Conservation (phyloP, 2,797 vertebrate genomes). For the Cacajao melanocephalus region DNA sequence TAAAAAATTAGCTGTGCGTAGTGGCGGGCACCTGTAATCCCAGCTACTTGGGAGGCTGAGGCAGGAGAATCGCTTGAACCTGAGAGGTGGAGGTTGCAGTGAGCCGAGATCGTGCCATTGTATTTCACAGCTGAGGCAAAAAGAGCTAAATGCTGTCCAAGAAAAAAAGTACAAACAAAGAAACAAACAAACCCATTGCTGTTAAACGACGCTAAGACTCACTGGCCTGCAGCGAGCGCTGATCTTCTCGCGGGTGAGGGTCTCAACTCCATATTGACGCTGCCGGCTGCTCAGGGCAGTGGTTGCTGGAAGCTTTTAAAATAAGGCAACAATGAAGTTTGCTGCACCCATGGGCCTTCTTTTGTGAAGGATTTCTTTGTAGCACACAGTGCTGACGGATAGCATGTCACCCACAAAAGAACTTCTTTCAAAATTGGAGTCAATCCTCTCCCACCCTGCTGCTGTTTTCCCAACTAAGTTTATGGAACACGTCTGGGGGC, state of each 20-base stretch:
- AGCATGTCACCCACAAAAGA: neutral
- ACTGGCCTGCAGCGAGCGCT: neutral
- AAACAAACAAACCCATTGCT: too few relatives aligned
- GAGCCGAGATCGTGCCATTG: neutral
- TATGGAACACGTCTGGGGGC: too few relatives aligned
- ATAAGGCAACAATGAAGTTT: neutral
- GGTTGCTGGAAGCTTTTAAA: neutral
- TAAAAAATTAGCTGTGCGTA: neutral
- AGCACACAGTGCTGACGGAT: neutral
- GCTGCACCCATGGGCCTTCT: too few relatives aligned
- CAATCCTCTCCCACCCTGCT: neutral
- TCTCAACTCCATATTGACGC: accelerated
- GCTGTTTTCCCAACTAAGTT: neutral
- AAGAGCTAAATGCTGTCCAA: neutral
- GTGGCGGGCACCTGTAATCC: accelerated
- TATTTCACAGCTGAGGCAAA: neutral
- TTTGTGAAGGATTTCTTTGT: neutral
- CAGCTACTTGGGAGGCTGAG: neutral
- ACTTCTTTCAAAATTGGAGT: neutral
- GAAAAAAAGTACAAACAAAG: too few relatives aligned
- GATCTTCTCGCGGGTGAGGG: too few relatives aligned
- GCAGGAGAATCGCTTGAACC: neutral
- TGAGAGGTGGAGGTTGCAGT: neutral
- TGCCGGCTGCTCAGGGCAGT: neutral
- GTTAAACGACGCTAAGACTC: accelerated